Percentiles rank a stretch among this genome's conserved stretches.
phyloP scores from a whole-genome alignment of 92 coral and sea anemone species.

The Palythoa caribaeorum region DNA sequence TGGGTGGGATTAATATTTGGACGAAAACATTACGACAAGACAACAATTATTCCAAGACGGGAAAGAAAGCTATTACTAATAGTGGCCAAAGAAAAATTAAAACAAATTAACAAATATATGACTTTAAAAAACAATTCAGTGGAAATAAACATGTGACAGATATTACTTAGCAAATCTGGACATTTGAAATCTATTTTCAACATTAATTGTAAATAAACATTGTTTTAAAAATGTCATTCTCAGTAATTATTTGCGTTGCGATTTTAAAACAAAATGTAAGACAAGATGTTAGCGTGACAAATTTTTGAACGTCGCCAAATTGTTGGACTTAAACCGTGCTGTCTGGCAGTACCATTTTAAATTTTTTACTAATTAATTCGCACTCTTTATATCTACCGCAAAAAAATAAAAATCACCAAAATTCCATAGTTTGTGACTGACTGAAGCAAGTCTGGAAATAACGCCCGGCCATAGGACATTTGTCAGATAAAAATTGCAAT shows the following conservation, averaged over 20 bases:
- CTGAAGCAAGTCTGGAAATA: neutral
- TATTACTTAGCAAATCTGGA: neutral
- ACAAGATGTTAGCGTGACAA: too few relatives aligned
- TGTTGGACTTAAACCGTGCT: neutral
- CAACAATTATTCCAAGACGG: neutral
- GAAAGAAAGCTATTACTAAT: neutral
- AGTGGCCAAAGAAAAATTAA: neutral
- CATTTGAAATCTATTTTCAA: neutral
- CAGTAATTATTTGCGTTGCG: too few relatives aligned
- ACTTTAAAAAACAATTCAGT: neutral
- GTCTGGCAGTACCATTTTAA: neutral
- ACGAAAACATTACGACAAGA: conserved; percentile 2
- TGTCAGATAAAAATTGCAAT: too few relatives aligned
- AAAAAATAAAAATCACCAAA: neutral
- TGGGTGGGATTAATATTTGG: conserved; percentile 14
- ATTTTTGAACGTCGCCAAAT: too few relatives aligned
- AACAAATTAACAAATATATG: neutral
- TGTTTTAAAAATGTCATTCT: too few relatives aligned
- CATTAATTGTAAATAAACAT: neutral
- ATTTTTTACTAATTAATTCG: neutral
- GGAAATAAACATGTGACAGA: conserved; percentile 22
- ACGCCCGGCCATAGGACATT: too few relatives aligned
- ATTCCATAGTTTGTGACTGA: neutral
- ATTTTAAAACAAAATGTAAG: too few relatives aligned
- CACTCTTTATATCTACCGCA: neutral